A percentile compares a stretch with the other conserved stretches of the same genome.
Evolutionary conservation across 1,140 invertebrate species (phyloP).

Genomic region (Drosophila takahashii): DNA sequence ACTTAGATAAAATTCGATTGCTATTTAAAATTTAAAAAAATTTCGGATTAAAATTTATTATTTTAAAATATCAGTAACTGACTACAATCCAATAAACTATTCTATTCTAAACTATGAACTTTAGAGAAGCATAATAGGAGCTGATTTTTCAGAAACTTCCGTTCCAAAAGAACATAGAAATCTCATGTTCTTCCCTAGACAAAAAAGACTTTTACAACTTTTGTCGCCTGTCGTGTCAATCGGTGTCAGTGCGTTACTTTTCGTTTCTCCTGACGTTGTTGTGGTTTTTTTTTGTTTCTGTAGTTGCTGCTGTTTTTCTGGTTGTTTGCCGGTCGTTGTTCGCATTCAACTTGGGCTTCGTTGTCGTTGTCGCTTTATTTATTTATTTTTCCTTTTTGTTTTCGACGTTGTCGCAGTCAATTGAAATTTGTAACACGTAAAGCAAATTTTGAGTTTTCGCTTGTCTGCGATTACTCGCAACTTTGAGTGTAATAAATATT

Average conservation of each 20-base stretch:
- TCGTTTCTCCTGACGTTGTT: constrained; percentile 18
- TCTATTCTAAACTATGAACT: too few relatives aligned
- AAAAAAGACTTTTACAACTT: constrained; percentile 1
- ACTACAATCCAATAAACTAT: too few relatives aligned
- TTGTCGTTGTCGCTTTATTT: constrained; percentile 4
- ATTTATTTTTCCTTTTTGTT: background rate
- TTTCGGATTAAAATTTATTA: too few relatives aligned
- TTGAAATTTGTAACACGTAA: constrained; percentile 56
- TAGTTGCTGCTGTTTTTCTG: constrained; percentile 37
- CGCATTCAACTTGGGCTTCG: constrained; percentile 49
- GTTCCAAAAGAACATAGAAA: background rate
- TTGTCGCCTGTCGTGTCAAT: constrained; percentile 63
- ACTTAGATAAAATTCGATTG: too few relatives aligned
- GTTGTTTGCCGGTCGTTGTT: constrained; percentile 46
- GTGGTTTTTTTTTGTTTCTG: constrained; percentile 8
- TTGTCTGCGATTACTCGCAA: constrained; percentile 14
- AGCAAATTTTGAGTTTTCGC: constrained; percentile 35
- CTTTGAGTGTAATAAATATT: constrained; percentile 46
- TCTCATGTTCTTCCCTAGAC: background rate
- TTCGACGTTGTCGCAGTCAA: constrained; percentile 28
- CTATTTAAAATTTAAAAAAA: too few relatives aligned
- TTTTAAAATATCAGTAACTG: too few relatives aligned
- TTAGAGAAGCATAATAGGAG: background rate
- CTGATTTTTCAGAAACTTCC: background rate
- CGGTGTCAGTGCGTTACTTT: constrained; percentile 45